Conservation (phyloP, 2,797 vertebrate species). For the Sebastes matsubarae region DNA sequence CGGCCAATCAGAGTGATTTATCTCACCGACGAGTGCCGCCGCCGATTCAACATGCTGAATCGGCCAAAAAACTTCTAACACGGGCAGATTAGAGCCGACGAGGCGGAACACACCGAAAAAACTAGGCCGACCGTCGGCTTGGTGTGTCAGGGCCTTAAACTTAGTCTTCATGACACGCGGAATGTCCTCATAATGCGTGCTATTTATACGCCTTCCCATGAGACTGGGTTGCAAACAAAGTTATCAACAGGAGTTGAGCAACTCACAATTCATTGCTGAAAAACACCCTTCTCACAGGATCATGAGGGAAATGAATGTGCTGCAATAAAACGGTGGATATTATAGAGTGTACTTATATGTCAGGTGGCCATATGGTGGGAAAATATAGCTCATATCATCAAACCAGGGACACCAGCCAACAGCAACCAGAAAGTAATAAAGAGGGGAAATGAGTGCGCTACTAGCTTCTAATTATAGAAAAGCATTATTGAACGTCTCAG, state of each 20-base stretch:
- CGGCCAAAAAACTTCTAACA: no score
- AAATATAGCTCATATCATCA: constrained; percentile 47
- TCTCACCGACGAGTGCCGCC: no score
- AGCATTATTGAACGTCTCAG: constrained; percentile 68
- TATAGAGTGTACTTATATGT: constrained; percentile 43
- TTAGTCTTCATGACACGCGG: background rate
- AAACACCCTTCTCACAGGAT: constrained; percentile 1
- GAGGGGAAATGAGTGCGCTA: constrained; percentile 40
- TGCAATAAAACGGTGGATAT: constrained; percentile 48
- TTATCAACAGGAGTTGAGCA: background rate
- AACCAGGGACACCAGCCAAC: constrained; percentile 35
- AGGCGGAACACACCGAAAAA: no score
- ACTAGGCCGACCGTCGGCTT: no score
- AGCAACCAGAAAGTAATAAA: constrained; percentile 47
- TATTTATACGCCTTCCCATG: background rate
- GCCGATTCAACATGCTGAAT: no score
- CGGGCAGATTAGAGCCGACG: no score
- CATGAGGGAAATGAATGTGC: constrained; percentile 48
- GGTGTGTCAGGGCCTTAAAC: background rate
- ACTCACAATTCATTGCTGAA: background rate
- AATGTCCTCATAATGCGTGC: background rate
- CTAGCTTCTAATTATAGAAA: constrained; percentile 74
- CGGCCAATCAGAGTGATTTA: no score
- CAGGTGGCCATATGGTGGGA: constrained; percentile 50
- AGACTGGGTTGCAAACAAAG: background rate